These are phyloP conservation scores for Acestrorhynchus altus DNA, from an alignment of 2,797 vertebrate species.

Conservation along the genomic window DNA sequence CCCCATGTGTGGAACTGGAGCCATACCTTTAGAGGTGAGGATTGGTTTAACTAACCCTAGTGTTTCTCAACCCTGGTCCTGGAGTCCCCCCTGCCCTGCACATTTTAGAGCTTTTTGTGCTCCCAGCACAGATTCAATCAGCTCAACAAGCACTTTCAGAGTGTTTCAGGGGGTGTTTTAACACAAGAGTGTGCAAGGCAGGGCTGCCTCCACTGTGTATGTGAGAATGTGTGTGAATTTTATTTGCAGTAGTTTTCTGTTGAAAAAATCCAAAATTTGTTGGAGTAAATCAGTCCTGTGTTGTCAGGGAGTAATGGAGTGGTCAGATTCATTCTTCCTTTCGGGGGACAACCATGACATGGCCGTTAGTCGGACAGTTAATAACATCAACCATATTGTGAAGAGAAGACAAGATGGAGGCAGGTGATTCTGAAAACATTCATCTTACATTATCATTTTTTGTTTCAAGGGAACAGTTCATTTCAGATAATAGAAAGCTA, in stretches of 20 bases:
- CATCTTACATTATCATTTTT: background rate
- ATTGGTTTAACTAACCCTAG: background rate
- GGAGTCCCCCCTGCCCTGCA: too few relatives aligned
- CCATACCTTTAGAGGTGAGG: slow-evolving; percentile 95
- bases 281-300: slow-evolving; percentile 20
- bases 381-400: slow-evolving; percentile 89
- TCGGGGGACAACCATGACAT: slow-evolving; percentile 93
- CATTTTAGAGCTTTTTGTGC: too few relatives aligned
- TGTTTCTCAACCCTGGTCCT: too few relatives aligned
- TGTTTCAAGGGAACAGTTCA: background rate
- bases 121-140: too few relatives aligned
- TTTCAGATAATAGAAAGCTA: background rate
- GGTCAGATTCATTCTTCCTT: slow-evolving; percentile 86
- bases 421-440: slow-evolving; percentile 75
- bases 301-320: slow-evolving; percentile 89
- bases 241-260: background rate
- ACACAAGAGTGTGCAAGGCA: too few relatives aligned
- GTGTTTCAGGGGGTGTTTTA: too few relatives aligned
- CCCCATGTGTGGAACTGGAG: slow-evolving; percentile 97
- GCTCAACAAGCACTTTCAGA: too few relatives aligned
- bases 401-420: slow-evolving; percentile 82
- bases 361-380: slow-evolving; percentile 91
- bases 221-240: background rate
- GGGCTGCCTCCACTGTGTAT: too few relatives aligned
- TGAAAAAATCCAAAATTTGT: too few relatives aligned